phyloP scores from a whole-genome alignment of 1,140 invertebrate genomes.

The Brachionus calyciflorus region DNA sequence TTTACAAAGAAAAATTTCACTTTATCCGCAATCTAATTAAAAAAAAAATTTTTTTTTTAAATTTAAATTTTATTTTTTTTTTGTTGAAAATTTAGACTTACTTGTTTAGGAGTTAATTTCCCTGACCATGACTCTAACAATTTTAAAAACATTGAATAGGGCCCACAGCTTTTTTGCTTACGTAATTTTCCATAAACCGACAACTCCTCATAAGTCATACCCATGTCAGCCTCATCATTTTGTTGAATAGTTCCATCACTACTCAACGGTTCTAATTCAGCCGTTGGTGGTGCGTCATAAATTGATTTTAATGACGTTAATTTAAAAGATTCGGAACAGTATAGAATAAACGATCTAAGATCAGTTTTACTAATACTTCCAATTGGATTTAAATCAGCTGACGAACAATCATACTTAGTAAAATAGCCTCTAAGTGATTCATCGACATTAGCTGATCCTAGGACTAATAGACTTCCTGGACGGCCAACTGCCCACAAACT shows the following conservation, averaged over 20 bases:
- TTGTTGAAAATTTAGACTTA: neutral
- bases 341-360: constrained; percentile 46
- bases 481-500: constrained; percentile 83
- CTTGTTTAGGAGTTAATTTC: constrained; percentile 4
- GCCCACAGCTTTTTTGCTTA: constrained; percentile 82
- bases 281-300: constrained; percentile 82
- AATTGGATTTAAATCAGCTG: constrained; percentile 97
- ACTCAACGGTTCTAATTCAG: constrained; percentile 83
- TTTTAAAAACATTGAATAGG: constrained; percentile 92
- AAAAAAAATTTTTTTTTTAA: constrained; percentile 38
- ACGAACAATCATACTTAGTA: constrained; percentile 99
- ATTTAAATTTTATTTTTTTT: constrained; percentile 29
- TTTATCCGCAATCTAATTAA: constrained; percentile 76
- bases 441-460: constrained; percentile 95
- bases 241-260: constrained; percentile 68
- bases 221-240: constrained; percentile 67
- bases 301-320: constrained; percentile 63
- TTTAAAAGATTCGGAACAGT: constrained; percentile 42
- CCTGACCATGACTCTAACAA: constrained; percentile 58
- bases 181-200: constrained; percentile 80
- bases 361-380: constrained; percentile 92
- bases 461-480: constrained; percentile 83
- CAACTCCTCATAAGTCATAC: constrained; percentile 94
- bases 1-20: constrained; percentile 95
- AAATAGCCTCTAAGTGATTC: constrained; percentile 82